Evolutionary conservation across 2,113 vertebrate species (phyloP).

Genomic region (Nothobranchius furzeri): DNA sequence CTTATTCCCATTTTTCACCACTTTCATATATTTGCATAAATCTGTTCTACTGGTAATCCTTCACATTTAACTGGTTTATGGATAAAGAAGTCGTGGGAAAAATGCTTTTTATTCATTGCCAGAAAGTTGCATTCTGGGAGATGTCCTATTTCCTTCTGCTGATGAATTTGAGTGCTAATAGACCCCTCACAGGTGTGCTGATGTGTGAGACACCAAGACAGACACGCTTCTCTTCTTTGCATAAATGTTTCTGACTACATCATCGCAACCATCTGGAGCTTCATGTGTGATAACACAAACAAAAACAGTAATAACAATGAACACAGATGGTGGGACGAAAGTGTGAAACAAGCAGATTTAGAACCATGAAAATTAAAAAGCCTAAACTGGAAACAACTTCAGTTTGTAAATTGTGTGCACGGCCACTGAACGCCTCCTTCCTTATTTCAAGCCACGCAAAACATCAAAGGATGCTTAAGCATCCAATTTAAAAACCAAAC

Average conservation of each 20-base stretch:
- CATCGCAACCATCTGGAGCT: constrained; percentile 23
- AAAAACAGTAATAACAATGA: constrained; percentile 1
- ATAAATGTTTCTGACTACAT: not conserved
- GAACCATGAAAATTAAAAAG: too few species aligned
- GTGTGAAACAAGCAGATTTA: too few species aligned
- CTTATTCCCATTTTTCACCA: too few species aligned
- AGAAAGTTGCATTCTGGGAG: too few species aligned
- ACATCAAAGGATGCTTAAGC: not conserved
- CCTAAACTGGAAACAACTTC: not conserved
- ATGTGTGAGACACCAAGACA: not conserved
- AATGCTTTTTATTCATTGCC: too few species aligned
- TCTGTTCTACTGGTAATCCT: too few species aligned
- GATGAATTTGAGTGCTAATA: not conserved
- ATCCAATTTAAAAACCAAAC: constrained; percentile 3
- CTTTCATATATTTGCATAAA: too few species aligned
- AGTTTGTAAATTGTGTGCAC: not conserved
- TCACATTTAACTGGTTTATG: too few species aligned
- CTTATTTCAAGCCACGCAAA: not conserved
- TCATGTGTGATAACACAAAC: constrained; percentile 6
- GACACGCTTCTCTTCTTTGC: not conserved
- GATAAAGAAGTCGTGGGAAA: too few species aligned
- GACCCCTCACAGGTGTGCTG: not conserved
- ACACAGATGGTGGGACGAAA: constrained; percentile 1
- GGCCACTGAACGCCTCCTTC: not conserved
- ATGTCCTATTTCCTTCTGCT: too few species aligned